Conservation (phyloP, 2,797 vertebrate species). For the Pipistrellus pygmaeus region DNA sequence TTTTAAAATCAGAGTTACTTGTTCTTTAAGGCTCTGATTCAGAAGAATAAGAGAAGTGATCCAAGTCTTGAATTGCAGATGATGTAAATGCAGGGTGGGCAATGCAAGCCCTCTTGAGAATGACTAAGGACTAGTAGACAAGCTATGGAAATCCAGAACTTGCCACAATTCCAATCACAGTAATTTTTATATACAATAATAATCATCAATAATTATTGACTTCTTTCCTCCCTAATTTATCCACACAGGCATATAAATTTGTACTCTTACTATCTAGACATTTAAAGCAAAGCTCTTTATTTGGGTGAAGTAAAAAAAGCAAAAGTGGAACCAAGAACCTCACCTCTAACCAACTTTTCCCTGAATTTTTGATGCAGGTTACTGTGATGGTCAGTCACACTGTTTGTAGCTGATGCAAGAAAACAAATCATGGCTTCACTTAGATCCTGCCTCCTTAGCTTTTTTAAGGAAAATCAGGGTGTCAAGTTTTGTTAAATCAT, state of each 20-base stretch:
- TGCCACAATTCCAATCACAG: background rate
- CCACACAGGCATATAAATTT: too few relatives aligned
- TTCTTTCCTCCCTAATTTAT: background rate
- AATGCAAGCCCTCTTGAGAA: rapidly evolving
- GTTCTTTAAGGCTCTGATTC: background rate
- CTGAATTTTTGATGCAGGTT: background rate
- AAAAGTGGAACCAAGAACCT: background rate
- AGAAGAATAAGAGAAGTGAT: background rate
- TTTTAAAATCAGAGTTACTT: background rate
- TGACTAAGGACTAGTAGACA: background rate
- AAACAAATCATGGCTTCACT: background rate
- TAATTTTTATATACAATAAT: too few relatives aligned
- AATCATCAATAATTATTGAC: background rate
- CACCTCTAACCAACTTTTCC: background rate
- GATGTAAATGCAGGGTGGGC: background rate
- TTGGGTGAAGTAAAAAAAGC: background rate
- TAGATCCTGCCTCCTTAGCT: background rate
- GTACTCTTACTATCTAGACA: background rate
- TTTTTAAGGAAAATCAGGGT: background rate
- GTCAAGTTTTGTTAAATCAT: background rate
- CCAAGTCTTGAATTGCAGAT: background rate
- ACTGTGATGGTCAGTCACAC: too few relatives aligned
- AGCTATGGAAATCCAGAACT: background rate
- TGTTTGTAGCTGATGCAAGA: background rate
- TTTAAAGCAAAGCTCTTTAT: background rate